Base-by-base conservation (phyloP, 1,140 invertebrate species). In the Diachasmimorpha longicaudata region DNA sequence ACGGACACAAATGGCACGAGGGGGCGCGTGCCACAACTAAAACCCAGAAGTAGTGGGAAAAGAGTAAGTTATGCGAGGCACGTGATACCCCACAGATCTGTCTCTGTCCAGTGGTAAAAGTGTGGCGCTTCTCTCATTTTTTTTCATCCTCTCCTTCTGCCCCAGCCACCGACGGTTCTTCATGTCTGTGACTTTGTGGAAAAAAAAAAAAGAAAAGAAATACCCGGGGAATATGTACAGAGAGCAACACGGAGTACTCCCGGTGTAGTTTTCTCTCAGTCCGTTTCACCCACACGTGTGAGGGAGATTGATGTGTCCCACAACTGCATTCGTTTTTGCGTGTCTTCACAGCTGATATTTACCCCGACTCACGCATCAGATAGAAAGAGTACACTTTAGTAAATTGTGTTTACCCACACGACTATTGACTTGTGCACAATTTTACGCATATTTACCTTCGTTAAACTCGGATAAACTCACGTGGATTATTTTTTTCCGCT, bases 51-150 rank as follows among this genome's bases (percentile, higher is more conserved):
- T 74, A 55, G 77, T 76, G 77, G 77, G 71, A 78, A 78, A 68
- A 77, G 78, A 77, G 78, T 83, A 86, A 86, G 85, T 85, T 87
- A 87, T 86, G 85, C 85, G 82, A 82, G 81, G 85, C 84, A 87
- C 85, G 85, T 86, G 85, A 86, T 86, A 82, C 69, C 31, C 81
- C 81, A 73, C 77, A 82, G 82, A 81, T 82, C 80, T 81, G 81
- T 81, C 79, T 74, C 67, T 76, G 74, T 69, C 70, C 70, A 76
- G 67, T 75, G 46, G 67, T 48, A 16, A 67, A 63, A 25, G 58
- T 25, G 23, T 31, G 58, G 81, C 78, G 58, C 79, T 80, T 78
- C 79, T 84, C 78, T 83, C 39, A 31, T 39, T 68, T 71, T 70
- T 73, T 37, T 48, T 52, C 72, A 37, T 46, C 72, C 14, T 46